Conservation (phyloP, 2,888 invertebrate genomes). For the Stenolophus ochropezus region DNA sequence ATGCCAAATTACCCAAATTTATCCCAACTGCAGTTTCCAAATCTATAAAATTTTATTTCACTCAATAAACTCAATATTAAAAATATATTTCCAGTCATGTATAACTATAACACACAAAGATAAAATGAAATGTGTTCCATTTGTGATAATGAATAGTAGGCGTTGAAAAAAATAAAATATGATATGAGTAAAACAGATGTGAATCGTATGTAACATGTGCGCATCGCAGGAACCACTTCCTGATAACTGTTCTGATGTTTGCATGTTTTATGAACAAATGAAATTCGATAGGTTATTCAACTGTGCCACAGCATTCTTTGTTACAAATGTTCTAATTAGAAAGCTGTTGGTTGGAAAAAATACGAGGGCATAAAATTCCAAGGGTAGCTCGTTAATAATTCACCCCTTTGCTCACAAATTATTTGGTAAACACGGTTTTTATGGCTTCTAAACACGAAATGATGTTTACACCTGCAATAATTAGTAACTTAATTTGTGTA, state of each 20-base stretch:
- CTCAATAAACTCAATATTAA: not conserved
- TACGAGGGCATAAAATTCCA: not conserved
- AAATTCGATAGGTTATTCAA: slow-evolving; percentile 25
- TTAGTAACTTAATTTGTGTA: not conserved
- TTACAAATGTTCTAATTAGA: not conserved
- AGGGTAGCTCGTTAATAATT: not conserved
- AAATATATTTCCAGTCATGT: too few relatives aligned
- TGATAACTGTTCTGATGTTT: slow-evolving; percentile 7
- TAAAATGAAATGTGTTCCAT: not conserved
- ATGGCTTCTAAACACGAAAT: not conserved
- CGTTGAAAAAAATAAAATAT: not conserved
- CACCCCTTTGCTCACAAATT: not conserved
- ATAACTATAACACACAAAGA: too few relatives aligned
- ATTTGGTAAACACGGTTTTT: not conserved
- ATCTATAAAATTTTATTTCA: not conserved
- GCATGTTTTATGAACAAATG: not conserved
- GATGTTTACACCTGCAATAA: not conserved
- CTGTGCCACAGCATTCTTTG: not conserved
- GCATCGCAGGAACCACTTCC: not conserved
- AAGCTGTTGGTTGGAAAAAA: not conserved
- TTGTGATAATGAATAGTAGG: not conserved
- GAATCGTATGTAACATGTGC: not conserved
- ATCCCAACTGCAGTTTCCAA: not conserved
- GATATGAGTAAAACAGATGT: not conserved
- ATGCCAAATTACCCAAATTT: not conserved